Conservation (phyloP, 2,797 vertebrate species). For the Epinephelus coioides region DNA sequence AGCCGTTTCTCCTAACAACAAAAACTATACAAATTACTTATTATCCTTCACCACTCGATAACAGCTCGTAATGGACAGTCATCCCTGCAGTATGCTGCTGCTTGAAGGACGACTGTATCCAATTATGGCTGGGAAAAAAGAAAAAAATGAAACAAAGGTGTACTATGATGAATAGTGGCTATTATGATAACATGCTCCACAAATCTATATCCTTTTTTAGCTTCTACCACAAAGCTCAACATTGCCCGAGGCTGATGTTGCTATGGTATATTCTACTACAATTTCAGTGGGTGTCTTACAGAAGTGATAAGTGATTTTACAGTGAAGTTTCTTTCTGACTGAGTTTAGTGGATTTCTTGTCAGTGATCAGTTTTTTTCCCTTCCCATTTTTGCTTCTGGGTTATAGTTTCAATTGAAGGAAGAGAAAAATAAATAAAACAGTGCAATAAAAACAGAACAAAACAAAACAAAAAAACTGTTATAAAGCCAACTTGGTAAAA, state of each 20-base stretch:
- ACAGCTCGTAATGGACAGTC: constrained; percentile 5
- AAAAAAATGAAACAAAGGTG: constrained; percentile 11
- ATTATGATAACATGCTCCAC: constrained; percentile 17
- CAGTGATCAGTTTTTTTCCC: neutral
- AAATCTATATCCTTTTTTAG: constrained; percentile 11
- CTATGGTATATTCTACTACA: neutral
- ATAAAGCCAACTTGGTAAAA: neutral
- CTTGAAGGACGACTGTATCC: constrained; percentile 34
- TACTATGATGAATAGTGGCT: neutral
- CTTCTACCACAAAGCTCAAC: neutral
- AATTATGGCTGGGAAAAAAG: constrained; percentile 26
- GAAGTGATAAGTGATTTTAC: neutral
- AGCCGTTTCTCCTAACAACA: constrained; percentile 30
- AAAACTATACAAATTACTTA: constrained; percentile 42
- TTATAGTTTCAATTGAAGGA: neutral
- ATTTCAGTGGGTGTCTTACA: too few relatives aligned
- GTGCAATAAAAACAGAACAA: too few relatives aligned
- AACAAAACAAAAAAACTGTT: too few relatives aligned
- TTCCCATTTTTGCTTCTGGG: neutral
- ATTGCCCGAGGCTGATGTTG: neutral
- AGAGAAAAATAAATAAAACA: neutral
- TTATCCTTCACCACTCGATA: constrained; percentile 24
- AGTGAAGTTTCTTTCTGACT: neutral
- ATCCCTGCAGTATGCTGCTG: neutral
- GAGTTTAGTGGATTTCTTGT: neutral